These are phyloP conservation scores for Heliconius hortense DNA, from an alignment of 2,888 invertebrate genomes.

Conservation along the genomic window DNA sequence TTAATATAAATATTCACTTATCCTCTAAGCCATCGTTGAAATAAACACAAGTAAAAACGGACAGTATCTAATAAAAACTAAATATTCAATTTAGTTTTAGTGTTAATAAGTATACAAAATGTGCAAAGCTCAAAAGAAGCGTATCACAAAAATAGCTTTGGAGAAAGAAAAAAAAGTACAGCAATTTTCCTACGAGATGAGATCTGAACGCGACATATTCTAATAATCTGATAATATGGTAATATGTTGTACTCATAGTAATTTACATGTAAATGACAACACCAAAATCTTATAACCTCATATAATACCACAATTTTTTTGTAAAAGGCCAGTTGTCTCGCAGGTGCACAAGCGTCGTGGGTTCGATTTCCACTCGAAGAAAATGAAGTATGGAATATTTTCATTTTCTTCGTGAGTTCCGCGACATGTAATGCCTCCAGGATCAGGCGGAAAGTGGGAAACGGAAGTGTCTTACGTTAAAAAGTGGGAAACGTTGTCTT, in stretches of 20 bases:
- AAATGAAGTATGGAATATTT: too few relatives aligned
- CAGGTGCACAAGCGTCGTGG: background rate
- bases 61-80: background rate
- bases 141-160: background rate
- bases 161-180: background rate
- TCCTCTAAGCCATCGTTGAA: background rate
- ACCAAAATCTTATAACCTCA: slow-evolving; percentile 17
- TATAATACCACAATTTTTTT: background rate
- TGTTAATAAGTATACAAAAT: background rate
- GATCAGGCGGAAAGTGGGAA: too few relatives aligned
- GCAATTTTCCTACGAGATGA: slow-evolving; percentile 5
- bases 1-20: background rate
- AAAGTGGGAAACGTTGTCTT: too few relatives aligned
- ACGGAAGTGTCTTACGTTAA: too few relatives aligned
- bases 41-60: background rate
- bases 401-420: too few relatives aligned
- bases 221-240: slow-evolving; percentile 16
- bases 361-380: background rate
- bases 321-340: background rate
- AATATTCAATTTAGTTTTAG: background rate
- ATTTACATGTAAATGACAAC: slow-evolving; percentile 34
- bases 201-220: slow-evolving; percentile 14
- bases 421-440: too few relatives aligned
- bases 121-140: background rate
- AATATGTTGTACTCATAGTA: slow-evolving; percentile 12